Percentiles rank a stretch among this genome's conserved stretches.
These are phyloP conservation scores for Forficula auricularia DNA, from an alignment of 1,140 invertebrate species.

Conservation along the genomic window DNA sequence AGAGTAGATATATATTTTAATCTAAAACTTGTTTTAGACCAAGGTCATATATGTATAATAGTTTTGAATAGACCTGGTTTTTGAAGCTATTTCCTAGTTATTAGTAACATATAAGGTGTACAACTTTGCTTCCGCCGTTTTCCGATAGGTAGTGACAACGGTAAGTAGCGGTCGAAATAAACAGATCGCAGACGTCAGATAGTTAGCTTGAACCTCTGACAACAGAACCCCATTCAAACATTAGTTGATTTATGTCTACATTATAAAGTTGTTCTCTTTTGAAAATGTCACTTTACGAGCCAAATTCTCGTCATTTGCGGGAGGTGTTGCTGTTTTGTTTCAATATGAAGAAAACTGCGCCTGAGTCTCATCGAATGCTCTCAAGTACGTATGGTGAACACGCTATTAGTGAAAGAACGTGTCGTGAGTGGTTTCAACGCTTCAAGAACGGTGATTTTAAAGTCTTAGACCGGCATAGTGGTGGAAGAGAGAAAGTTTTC, in stretches of 20 bases:
- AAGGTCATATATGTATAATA: no score
- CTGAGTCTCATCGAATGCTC: slow-evolving; percentile 12
- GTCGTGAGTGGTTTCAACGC: slow-evolving; percentile 14
- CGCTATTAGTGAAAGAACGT: slow-evolving; percentile 13
- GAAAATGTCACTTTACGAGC: slow-evolving; percentile 9
- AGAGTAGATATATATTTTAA: no score
- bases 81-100: not conserved
- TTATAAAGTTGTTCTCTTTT: not conserved
- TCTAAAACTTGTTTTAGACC: no score
- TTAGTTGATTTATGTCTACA: slow-evolving; percentile 3
- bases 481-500: slow-evolving; percentile 11
- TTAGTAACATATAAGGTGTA: slow-evolving; percentile 1
- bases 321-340: slow-evolving; percentile 12
- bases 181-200: slow-evolving; percentile 1
- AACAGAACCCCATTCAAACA: slow-evolving; percentile 3
- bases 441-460: slow-evolving; percentile 8
- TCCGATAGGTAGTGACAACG: not conserved
- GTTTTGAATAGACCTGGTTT: no score
- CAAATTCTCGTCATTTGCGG: slow-evolving; percentile 16
- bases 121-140: slow-evolving; percentile 6
- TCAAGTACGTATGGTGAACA: slow-evolving; percentile 11
- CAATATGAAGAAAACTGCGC: slow-evolving; percentile 14
- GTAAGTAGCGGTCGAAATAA: not conserved
- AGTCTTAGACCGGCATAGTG: slow-evolving; percentile 8
- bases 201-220: not conserved